Percentiles rank a stretch among this genome's conserved stretches.
These are phyloP conservation scores for Limnephilus auricula DNA, from an alignment of 2,888 invertebrate genomes.

Conservation along the genomic window DNA sequence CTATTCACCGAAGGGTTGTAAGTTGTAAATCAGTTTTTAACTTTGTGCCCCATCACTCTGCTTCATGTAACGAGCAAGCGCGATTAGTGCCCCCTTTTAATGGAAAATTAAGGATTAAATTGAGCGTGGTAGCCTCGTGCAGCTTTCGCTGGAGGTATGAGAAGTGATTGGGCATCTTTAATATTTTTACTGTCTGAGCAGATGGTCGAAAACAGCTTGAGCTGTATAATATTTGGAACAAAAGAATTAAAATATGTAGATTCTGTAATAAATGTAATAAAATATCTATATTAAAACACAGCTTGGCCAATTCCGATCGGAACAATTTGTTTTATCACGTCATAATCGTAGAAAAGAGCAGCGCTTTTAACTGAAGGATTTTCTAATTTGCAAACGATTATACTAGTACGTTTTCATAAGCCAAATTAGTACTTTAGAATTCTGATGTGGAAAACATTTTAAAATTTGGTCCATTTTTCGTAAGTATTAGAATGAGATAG, in stretches of 20 bases:
- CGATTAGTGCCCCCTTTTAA: neutral
- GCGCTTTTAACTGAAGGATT: neutral
- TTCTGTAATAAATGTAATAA: too few relatives aligned
- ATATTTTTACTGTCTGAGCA: neutral
- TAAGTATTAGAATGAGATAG: neutral
- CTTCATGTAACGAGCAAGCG: neutral
- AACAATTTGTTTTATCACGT: too few relatives aligned
- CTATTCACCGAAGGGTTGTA: neutral
- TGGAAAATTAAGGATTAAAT: neutral
- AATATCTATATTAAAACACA: neutral
- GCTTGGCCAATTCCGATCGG: too few relatives aligned
- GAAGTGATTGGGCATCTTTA: constrained; percentile 23
- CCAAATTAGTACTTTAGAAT: neutral
- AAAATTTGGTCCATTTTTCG: neutral
- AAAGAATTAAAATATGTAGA: neutral
- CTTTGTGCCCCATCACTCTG: neutral
- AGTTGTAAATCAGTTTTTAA: neutral
- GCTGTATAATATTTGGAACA: neutral
- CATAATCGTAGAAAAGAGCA: too few relatives aligned
- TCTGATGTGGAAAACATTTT: neutral
- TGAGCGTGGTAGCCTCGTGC: neutral
- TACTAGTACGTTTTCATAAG: neutral
- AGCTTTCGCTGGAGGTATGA: neutral
- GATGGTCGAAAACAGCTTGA: neutral
- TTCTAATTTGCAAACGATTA: neutral